Percentiles rank a stretch among this genome's conserved stretches.
phyloP scores from a whole-genome alignment of 2,888 invertebrate genomes.

The Altica lythri region DNA sequence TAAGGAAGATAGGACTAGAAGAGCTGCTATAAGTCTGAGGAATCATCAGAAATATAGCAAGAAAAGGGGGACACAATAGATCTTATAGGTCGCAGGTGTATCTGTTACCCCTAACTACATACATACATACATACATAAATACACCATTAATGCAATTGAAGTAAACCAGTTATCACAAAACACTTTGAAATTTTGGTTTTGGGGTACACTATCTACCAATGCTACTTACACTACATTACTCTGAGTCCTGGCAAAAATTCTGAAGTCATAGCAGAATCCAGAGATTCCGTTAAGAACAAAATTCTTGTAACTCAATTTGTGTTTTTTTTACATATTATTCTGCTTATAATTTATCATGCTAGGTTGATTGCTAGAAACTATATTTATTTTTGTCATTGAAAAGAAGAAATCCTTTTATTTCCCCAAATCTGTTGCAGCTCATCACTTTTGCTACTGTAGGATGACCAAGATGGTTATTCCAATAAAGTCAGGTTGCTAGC shows the following conservation, averaged over 20 bases:
- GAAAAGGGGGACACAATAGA: no score
- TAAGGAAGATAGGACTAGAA: no score
- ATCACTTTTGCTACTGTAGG: slow-evolving; percentile 12
- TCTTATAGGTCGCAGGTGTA: no score
- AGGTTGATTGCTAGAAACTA: no score
- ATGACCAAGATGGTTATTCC: slow-evolving; percentile 16
- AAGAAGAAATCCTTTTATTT: slow-evolving; percentile 27
- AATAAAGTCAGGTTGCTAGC: slow-evolving; percentile 17
- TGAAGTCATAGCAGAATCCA: slow-evolving; percentile 25
- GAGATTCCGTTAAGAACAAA: slow-evolving; percentile 23
- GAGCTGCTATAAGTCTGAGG: no score
- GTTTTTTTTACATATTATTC: slow-evolving; percentile 21
- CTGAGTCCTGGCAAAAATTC: slow-evolving; percentile 24
- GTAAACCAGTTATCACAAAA: slow-evolving; percentile 49
- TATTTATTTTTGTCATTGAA: slow-evolving; percentile 16
- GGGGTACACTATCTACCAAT: slow-evolving; percentile 8
- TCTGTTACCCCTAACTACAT: no score
- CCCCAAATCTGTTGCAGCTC: slow-evolving; percentile 23
- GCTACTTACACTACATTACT: slow-evolving; percentile 15
- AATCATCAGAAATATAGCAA: no score
- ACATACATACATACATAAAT: no score
- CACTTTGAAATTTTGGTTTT: slow-evolving; percentile 27
- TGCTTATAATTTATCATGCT: no score
- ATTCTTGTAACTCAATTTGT: slow-evolving; percentile 22
- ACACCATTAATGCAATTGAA: slow-evolving; percentile 30